Conservation (phyloP, 2,113 vertebrate genomes). For the Notarius lentiginosus region DNA sequence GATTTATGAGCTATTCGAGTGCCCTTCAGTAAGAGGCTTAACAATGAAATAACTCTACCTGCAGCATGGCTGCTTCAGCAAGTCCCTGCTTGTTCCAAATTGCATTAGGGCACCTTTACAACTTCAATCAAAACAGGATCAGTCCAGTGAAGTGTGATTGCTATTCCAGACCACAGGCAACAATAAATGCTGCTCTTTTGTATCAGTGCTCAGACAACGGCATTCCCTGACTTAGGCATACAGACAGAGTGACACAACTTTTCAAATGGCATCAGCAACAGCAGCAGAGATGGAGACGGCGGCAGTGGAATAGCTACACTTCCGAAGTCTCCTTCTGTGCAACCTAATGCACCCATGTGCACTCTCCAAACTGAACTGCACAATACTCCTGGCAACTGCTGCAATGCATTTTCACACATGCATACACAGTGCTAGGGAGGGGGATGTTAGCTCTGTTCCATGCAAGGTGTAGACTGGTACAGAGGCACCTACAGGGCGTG, state of each 20-base stretch:
- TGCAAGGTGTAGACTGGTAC: slow-evolving; percentile 69
- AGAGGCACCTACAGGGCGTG: slow-evolving; percentile 51
- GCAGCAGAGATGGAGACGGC: background rate
- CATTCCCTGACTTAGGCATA: slow-evolving; percentile 29
- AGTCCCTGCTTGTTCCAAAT: slow-evolving; percentile 51
- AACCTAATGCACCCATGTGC: background rate
- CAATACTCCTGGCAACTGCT: slow-evolving; percentile 20
- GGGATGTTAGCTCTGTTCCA: slow-evolving; percentile 51
- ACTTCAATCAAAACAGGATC: slow-evolving; percentile 51
- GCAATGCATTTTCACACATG: slow-evolving; percentile 39
- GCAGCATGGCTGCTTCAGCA: slow-evolving; percentile 41
- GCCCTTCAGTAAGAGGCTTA: slow-evolving; percentile 43
- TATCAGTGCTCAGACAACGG: slow-evolving; percentile 34
- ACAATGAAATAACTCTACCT: slow-evolving; percentile 53
- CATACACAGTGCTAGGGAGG: slow-evolving; percentile 38
- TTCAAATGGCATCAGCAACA: slow-evolving; percentile 9
- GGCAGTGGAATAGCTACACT: background rate
- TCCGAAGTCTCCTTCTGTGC: background rate
- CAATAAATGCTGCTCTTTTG: slow-evolving; percentile 28
- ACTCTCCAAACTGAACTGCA: background rate
- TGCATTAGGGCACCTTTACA: slow-evolving; percentile 52
- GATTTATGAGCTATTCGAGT: slow-evolving; percentile 53
- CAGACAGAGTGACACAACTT: slow-evolving; percentile 28
- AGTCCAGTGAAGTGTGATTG: slow-evolving; percentile 45
- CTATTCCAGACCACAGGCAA: slow-evolving; percentile 46